Percentiles rank a stretch among this genome's conserved stretches.
Evolutionary conservation across 2,888 invertebrate species (phyloP).

Genomic region (Morpho deidamia): DNA sequence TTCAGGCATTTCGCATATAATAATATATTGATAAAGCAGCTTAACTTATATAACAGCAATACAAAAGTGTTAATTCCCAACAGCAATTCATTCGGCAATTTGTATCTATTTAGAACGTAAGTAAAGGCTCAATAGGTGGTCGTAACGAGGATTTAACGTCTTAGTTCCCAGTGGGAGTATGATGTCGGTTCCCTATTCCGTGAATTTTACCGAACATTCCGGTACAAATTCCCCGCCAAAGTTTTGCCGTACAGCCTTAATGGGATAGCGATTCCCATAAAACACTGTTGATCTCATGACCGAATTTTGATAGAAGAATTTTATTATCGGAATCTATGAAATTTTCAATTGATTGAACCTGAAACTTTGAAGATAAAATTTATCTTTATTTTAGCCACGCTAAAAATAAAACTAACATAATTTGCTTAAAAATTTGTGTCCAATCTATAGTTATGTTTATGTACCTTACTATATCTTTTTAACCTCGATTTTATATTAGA

Average conservation of each 20-base stretch:
- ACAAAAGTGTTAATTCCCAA: slow-evolving; percentile 39
- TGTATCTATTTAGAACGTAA: slow-evolving; percentile 60
- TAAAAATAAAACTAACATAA: no score
- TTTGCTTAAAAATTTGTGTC: no score
- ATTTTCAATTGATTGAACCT: slow-evolving; percentile 22
- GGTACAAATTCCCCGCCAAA: slow-evolving; percentile 61
- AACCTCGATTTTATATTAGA: no score
- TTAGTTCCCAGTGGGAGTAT: slow-evolving; percentile 50
- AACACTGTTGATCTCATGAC: slow-evolving; percentile 24
- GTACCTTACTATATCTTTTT: no score
- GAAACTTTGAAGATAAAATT: slow-evolving; percentile 19
- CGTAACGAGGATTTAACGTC: slow-evolving; percentile 67
- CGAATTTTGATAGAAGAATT: slow-evolving; percentile 27
- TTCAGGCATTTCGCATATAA: background rate
- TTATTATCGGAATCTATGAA: slow-evolving; percentile 21
- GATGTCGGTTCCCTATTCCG: slow-evolving; percentile 46
- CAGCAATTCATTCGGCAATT: slow-evolving; percentile 51
- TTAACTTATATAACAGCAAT: slow-evolving; percentile 10
- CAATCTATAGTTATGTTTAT: no score
- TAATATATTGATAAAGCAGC: background rate
- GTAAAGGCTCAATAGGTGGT: slow-evolving; percentile 55
- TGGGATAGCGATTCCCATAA: slow-evolving; percentile 36
- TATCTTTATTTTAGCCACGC: slow-evolving; percentile 2
- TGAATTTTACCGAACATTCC: slow-evolving; percentile 66
- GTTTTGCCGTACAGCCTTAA: slow-evolving; percentile 42